Evolutionary conservation across 2,888 invertebrate species (phyloP).

Genomic region (Megastigmus dorsalis): DNA sequence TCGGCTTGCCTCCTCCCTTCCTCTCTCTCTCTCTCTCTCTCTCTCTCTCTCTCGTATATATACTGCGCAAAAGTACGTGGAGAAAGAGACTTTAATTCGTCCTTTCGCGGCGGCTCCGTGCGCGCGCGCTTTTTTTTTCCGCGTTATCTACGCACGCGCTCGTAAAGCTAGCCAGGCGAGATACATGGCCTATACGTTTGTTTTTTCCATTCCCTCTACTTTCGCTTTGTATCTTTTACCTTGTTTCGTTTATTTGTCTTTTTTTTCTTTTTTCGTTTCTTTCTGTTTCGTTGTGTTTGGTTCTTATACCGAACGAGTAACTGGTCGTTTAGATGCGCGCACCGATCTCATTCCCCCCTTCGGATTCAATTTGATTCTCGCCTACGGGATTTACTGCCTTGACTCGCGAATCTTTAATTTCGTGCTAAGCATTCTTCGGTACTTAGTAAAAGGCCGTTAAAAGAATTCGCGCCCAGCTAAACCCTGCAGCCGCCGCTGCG

Average conservation of each 20-base stretch:
- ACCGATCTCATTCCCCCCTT: slow-evolving; percentile 13
- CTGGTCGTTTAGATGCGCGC: slow-evolving; percentile 28
- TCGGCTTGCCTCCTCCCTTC: not conserved
- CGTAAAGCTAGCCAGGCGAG: slow-evolving; percentile 31
- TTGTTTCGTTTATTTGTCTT: not conserved
- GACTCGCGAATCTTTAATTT: not conserved
- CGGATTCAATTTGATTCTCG: slow-evolving; percentile 37
- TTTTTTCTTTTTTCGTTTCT: not conserved
- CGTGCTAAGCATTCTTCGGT: not conserved
- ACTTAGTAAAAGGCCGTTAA: not conserved
- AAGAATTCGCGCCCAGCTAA: too few species aligned
- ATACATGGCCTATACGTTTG: slow-evolving; percentile 28
- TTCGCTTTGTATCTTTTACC: not conserved
- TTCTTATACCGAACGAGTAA: not conserved
- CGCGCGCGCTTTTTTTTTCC: not conserved
- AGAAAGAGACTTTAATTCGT: slow-evolving; percentile 38
- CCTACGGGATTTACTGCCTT: slow-evolving; percentile 1
- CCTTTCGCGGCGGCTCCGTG: slow-evolving; percentile 9
- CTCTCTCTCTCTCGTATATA: not conserved
- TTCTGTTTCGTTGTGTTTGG: too few species aligned
- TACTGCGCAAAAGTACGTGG: slow-evolving; percentile 2
- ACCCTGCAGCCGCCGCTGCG: too few species aligned
- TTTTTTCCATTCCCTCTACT: not conserved
- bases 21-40: too few species aligned
- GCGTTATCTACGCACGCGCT: slow-evolving; percentile 31